Evolutionary conservation across 2,797 vertebrate genomes (phyloP).

Genomic region (Enteromius radiatus): DNA sequence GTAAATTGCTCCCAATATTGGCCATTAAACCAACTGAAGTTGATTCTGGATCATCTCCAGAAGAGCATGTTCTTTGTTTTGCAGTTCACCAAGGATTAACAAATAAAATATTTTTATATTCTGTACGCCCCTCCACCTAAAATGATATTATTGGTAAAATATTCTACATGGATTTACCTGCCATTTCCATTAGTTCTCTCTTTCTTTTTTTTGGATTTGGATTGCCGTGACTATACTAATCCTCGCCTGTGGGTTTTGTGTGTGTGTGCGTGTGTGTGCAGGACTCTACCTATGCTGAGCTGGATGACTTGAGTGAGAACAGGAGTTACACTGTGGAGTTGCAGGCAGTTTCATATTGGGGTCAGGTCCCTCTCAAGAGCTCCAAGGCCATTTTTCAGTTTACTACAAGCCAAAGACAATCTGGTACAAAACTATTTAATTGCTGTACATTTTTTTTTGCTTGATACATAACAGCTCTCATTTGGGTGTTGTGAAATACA

Average conservation of each 20-base stretch:
- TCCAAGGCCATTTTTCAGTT: conserved; percentile 83
- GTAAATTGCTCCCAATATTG: background rate
- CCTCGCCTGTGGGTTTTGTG: conserved; percentile 15
- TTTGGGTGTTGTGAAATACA: conserved; percentile 43
- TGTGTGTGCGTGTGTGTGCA: conserved; percentile 57
- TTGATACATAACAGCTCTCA: conserved; percentile 35
- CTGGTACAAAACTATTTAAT: conserved; percentile 68
- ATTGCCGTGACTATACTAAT: conserved; percentile 11
- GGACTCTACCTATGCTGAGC: conserved; percentile 78
- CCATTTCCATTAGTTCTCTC: background rate
- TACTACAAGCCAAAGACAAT: conserved; percentile 70
- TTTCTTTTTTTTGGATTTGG: background rate
- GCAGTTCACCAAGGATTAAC: background rate
- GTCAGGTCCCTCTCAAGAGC: conserved; percentile 86
- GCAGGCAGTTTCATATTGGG: conserved; percentile 90
- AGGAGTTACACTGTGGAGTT: conserved; percentile 87
- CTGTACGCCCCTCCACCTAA: background rate
- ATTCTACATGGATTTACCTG: background rate
- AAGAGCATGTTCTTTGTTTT: background rate
- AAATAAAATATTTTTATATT: background rate
- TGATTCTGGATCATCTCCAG: background rate
- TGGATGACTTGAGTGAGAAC: conserved; percentile 84
- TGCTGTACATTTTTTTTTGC: conserved; percentile 5
- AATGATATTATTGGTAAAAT: background rate
- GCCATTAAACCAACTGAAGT: background rate